Base-by-base conservation (phyloP, 2,113 vertebrate species). In the Patagioenas fasciata region DNA sequence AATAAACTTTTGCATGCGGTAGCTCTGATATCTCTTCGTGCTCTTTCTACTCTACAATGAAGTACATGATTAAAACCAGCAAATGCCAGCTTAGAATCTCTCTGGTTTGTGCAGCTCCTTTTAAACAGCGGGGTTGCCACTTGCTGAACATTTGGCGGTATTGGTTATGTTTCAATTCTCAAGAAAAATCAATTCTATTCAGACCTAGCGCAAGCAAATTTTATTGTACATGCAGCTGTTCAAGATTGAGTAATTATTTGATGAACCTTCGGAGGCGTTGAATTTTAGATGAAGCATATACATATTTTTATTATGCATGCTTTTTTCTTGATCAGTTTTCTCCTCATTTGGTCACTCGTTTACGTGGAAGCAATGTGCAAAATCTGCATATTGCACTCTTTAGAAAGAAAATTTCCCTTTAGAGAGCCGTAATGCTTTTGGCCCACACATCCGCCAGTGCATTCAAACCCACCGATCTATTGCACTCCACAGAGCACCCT, bases 211-310 rank as follows among this genome's bases (percentile, higher is more conserved):
- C 72, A 84, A 96, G 95, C 91, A 94, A 79, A 91, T 92, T 80
- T 77, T 94, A 93, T 92, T 90, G 90, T 87, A 86, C 93, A 83
- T 93, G 92, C 93, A 96, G 89, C 95, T 97, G 94, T 93, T 97
- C 74, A 91, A 95, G 91, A 97, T 95, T 86, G 91, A 97, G 95
- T 85, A 97, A 97, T 97, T 97, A 97, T 93, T 93, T 91, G 85
- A 91, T 89, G 77, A 96, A 87, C 95, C 82, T 92, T 91, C 73
- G 83, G 75, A 96, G 80, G 91, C 85, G 88, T 74, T 93, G 91
- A 95, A 94, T 96, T 96, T 91, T 70, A 93, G 93, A 89, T 93
- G 89, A 94, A 93, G 93, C 84, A 73, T 84, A 72, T 85, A 89
- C 85, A 82, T 86, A 84, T 89, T 95, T 96, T 96, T 92, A 92